Evolutionary conservation across 2,888 invertebrate species (phyloP).

Genomic region (Lissonota sp.): DNA sequence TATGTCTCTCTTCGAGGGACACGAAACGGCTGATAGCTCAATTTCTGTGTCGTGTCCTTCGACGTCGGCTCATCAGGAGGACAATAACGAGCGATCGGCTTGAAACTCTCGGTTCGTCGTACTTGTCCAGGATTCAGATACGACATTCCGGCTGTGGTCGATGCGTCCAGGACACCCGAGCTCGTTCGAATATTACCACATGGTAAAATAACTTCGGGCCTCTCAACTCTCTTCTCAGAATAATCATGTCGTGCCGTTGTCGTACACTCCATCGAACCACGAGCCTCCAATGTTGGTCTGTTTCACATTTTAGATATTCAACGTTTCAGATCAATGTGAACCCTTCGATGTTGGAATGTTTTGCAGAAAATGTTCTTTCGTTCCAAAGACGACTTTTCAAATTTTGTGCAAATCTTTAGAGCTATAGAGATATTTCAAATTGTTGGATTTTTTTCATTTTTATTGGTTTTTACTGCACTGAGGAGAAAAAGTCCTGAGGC

Average conservation of each 20-base stretch:
- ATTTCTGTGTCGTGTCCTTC: constrained; percentile 80
- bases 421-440: no score
- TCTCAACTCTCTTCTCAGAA: constrained; percentile 72
- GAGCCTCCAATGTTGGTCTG: constrained; percentile 70
- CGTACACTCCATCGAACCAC: constrained; percentile 77
- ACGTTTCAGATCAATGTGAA: no score
- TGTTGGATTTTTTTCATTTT: no score
- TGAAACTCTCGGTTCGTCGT: constrained; percentile 76
- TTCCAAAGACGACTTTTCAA: no score
- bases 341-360: no score
- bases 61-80: constrained; percentile 74
- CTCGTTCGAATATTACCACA: constrained; percentile 76
- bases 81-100: constrained; percentile 76
- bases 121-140: constrained; percentile 76
- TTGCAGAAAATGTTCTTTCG: no score
- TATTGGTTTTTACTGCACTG: no score
- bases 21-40: constrained; percentile 80
- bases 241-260: constrained; percentile 80
- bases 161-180: constrained; percentile 72
- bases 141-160: constrained; percentile 76
- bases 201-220: constrained; percentile 76
- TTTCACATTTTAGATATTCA: background rate
- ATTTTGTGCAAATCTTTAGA: no score
- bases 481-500: no score
- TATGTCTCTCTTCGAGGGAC: constrained; percentile 75